Evolutionary conservation across 2,888 invertebrate genomes (phyloP).

Genomic region (Conomelus anceps): DNA sequence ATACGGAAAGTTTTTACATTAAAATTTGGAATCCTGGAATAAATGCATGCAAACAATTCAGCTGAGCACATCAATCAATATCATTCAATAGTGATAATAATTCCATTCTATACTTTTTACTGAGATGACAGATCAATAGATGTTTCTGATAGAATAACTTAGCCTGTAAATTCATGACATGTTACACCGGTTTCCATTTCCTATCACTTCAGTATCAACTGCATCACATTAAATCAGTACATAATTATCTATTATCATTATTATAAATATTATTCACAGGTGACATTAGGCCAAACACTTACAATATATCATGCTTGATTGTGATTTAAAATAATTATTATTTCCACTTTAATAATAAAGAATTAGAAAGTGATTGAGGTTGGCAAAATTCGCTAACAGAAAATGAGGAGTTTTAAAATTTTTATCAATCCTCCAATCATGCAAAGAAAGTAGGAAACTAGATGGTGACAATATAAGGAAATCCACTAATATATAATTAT

Average conservation of each 20-base stretch:
- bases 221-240: not conserved
- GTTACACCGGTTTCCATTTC: not conserved
- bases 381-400: not conserved
- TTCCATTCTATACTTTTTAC: not conserved
- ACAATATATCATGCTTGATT: slow-evolving; percentile 13
- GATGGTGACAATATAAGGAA: not conserved
- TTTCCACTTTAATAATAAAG: slow-evolving; percentile 4
- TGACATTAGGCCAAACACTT: slow-evolving; percentile 28
- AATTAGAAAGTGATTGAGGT: not conserved
- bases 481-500: not conserved
- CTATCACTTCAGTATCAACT: not conserved
- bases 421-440: not conserved
- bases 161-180: not conserved
- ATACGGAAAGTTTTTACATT: not conserved
- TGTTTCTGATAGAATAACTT: not conserved
- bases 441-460: not conserved
- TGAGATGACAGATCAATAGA: not conserved
- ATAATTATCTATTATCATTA: not conserved
- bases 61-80: too few relatives aligned
- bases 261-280: slow-evolving; percentile 20
- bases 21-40: not conserved
- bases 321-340: not conserved
- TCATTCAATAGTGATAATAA: not conserved
- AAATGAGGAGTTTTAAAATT: not conserved
- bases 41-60: not conserved